Conservation (phyloP, 2,113 vertebrate genomes). For the Cervus canadensis region DNA sequence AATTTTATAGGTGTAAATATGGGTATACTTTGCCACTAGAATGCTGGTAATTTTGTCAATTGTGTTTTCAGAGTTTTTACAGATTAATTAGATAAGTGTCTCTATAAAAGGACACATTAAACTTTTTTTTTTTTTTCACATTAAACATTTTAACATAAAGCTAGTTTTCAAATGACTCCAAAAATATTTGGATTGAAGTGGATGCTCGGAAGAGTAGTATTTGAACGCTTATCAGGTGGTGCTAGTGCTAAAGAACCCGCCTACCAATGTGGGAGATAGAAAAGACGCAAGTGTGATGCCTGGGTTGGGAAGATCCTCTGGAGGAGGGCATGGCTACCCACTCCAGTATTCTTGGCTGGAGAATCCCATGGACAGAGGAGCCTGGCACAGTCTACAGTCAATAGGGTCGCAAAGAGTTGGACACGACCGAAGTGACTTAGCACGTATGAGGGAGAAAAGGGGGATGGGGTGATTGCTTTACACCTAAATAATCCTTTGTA, state of each 20-base stretch:
- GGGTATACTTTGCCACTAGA: neutral
- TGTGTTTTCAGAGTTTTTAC: neutral
- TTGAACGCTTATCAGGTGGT: neutral
- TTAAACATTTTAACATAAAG: slow-evolving; percentile 28
- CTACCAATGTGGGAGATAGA: neutral
- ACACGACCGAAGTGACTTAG: neutral
- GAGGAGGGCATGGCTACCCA: neutral
- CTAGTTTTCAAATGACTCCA: neutral
- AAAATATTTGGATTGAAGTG: neutral
- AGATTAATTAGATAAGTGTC: neutral
- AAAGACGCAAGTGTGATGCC: neutral
- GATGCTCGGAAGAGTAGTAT: neutral
- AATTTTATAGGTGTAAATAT: slow-evolving; percentile 7
- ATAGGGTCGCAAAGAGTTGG: neutral
- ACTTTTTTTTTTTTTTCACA: neutral
- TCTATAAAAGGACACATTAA: neutral
- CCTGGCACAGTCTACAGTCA: neutral
- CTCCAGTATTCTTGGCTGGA: neutral
- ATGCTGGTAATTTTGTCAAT: neutral
- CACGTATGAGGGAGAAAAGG: rapidly evolving
- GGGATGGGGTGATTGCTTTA: neutral
- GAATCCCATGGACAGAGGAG: neutral
- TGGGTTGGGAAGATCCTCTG: neutral
- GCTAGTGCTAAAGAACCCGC: neutral
- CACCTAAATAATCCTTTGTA: neutral